Evolutionary conservation across 2,113 vertebrate genomes (phyloP).

Genomic region (Catagonus wagneri): DNA sequence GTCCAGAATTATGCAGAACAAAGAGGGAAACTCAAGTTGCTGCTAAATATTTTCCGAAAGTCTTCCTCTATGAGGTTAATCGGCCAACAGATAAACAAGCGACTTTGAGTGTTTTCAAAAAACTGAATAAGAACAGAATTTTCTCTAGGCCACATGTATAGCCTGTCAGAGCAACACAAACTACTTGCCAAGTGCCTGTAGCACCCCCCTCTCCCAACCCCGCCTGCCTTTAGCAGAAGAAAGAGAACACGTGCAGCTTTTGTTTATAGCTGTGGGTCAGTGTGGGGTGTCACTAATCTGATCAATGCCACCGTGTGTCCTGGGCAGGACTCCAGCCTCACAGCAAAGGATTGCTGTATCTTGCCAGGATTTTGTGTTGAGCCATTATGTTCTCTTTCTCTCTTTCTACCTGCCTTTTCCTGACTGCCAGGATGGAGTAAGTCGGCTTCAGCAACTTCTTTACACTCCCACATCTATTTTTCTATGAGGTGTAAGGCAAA

Average conservation of each 20-base stretch:
- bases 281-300: background rate
- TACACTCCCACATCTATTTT: background rate
- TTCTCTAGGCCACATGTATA: conserved; percentile 10
- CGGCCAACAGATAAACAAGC: conserved; percentile 38
- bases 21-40: background rate
- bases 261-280: conserved; percentile 39
- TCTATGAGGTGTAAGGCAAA: background rate
- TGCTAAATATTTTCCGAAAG: conserved; percentile 18
- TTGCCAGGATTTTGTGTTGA: conserved; percentile 23
- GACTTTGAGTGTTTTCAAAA: conserved; percentile 2
- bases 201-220: background rate
- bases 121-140: conserved; percentile 35
- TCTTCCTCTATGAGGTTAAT: conserved; percentile 25
- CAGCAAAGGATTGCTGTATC: background rate
- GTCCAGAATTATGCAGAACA: background rate
- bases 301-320: background rate
- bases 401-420: conserved; percentile 46
- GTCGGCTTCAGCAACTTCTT: background rate
- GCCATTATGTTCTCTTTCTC: background rate
- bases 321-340: conserved; percentile 21
- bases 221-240: background rate
- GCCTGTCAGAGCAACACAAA: background rate
- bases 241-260: background rate
- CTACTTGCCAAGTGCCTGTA: background rate
- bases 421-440: background rate